Evolutionary conservation across 1,140 invertebrate genomes (phyloP).

Genomic region (Drosophila bifasciata): DNA sequence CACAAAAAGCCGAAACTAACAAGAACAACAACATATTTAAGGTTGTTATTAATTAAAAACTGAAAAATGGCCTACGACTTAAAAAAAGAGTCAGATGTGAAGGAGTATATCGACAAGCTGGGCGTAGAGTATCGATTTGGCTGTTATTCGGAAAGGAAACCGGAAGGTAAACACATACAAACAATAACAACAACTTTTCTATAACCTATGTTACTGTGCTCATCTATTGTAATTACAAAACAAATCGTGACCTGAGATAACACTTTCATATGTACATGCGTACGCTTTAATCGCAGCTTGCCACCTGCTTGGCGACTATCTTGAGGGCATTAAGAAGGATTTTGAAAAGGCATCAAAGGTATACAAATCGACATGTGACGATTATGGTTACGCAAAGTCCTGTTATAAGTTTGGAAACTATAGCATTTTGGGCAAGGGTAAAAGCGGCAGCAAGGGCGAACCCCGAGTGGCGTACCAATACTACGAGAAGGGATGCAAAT

Average conservation of each 20-base stretch:
- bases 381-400: constrained; percentile 91
- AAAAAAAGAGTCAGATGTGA: constrained; percentile 93
- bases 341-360: constrained; percentile 90
- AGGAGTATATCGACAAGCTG: constrained; percentile 94
- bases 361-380: constrained; percentile 93
- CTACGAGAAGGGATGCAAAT: constrained; percentile 91
- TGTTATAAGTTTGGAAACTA: constrained; percentile 94
- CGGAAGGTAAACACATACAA: constrained; percentile 87
- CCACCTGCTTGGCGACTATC: constrained; percentile 94
- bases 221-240: constrained; percentile 48
- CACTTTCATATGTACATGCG: not conserved
- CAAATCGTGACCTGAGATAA: constrained; percentile 13
- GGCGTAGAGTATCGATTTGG: constrained; percentile 96
- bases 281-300: constrained; percentile 87
- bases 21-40: too few species aligned
- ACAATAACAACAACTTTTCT: constrained; percentile 18
- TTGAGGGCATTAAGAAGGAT: constrained; percentile 92
- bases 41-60: too few species aligned
- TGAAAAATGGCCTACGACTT: constrained; percentile 88
- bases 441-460: constrained; percentile 85
- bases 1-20: too few species aligned
- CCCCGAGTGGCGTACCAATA: constrained; percentile 88
- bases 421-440: constrained; percentile 87
- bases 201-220: constrained; percentile 56
- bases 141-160: constrained; percentile 92